A percentile compares a stretch with the other conserved stretches of the same genome.
Evolutionary conservation across 2,797 vertebrate species (phyloP).

Genomic region (Enoplosus armatus): DNA sequence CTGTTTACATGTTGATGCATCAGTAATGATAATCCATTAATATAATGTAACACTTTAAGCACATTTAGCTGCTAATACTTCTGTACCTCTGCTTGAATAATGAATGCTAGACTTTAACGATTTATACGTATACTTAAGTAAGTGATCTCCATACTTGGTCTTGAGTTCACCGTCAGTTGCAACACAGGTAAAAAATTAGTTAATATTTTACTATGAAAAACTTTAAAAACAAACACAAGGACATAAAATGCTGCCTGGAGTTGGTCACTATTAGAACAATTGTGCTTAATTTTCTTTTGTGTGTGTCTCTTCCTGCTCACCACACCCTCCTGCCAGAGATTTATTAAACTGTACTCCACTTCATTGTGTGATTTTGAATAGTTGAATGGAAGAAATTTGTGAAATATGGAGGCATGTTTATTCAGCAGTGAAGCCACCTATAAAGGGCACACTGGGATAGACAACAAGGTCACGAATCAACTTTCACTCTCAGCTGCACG

Average conservation of each 20-base stretch:
- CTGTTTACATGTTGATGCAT: background rate
- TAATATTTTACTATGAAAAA: background rate
- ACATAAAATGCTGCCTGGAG: background rate
- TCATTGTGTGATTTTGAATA: background rate
- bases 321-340: constrained; percentile 2
- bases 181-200: background rate
- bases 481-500: background rate
- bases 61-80: no score
- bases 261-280: background rate
- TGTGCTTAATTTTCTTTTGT: background rate
- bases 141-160: background rate
- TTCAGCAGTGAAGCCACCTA: background rate
- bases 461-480: background rate
- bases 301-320: background rate
- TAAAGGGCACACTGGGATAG: background rate
- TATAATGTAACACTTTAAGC: background rate
- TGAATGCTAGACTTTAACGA: no score
- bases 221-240: background rate
- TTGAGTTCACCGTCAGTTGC: background rate
- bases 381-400: background rate
- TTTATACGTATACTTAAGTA: no score
- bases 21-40: background rate
- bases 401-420: background rate
- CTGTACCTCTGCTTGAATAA: no score
- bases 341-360: background rate